Percentiles rank a stretch among this genome's conserved stretches.
Conservation (phyloP, 1,140 invertebrate species). For the Brachionus koreanus region DNA sequence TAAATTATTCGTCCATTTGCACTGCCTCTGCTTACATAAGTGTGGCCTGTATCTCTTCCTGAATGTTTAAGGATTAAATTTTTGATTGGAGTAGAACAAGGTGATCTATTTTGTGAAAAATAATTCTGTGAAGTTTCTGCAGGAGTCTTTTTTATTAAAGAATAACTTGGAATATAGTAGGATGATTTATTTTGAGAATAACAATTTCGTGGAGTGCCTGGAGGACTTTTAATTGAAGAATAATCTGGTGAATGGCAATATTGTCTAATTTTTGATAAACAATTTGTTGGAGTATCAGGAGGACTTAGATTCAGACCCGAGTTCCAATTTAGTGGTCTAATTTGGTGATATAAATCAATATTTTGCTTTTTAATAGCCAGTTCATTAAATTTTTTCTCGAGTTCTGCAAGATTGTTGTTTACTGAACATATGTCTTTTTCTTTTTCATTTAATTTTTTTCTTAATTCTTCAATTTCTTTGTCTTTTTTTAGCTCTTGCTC, state of each 20-base stretch:
- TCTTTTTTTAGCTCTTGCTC: not conserved
- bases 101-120: no score
- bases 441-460: not conserved
- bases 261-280: no score
- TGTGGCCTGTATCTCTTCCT: not conserved
- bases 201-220: no score
- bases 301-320: not conserved
- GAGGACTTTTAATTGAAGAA: no score
- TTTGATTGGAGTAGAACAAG: not conserved
- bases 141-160: no score
- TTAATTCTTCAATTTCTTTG: not conserved
- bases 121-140: no score
- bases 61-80: not conserved
- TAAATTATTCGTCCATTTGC: constrained; percentile 2
- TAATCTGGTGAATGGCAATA: no score
- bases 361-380: not conserved
- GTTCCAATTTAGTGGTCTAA: not conserved
- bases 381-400: not conserved
- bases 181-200: no score
- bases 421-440: not conserved
- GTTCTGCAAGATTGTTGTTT: not conserved
- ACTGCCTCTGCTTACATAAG: not conserved
- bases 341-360: not conserved
- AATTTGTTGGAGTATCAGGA: no score
- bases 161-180: no score